Evolutionary conservation across 2,888 invertebrate genomes (phyloP).

Genomic region (Xylota sylvarum): DNA sequence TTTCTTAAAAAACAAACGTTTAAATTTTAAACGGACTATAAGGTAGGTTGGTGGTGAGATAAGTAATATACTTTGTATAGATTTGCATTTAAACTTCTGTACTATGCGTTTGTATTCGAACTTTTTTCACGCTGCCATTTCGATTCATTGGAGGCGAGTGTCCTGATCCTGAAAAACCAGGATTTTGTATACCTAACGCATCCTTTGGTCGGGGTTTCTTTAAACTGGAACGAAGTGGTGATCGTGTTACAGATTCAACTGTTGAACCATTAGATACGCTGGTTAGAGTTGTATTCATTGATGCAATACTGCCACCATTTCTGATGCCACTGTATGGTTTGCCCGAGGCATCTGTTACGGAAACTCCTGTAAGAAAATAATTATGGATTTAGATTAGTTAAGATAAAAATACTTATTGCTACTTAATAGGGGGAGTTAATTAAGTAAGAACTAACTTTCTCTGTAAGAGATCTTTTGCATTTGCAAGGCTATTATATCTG

Average conservation of each 20-base stretch:
- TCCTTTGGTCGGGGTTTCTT: slow-evolving; percentile 90
- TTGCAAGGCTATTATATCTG: no score
- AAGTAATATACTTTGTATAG: slow-evolving; percentile 55
- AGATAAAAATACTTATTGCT: not conserved
- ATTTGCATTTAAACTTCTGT: slow-evolving; percentile 90
- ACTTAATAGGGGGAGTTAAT: no score
- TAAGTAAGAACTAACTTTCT: no score
- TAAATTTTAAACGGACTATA: slow-evolving; percentile 73
- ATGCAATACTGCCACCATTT: slow-evolving; percentile 89
- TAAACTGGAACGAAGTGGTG: slow-evolving; percentile 91
- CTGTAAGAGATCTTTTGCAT: no score
- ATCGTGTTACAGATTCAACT: slow-evolving; percentile 86
- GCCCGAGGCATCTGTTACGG: slow-evolving; percentile 95
- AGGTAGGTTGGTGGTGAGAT: slow-evolving; percentile 75
- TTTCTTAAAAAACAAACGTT: slow-evolving; percentile 65
- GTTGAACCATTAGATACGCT: slow-evolving; percentile 86
- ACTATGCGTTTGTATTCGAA: slow-evolving; percentile 95
- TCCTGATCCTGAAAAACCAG: slow-evolving; percentile 89
- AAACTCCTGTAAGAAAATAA: slow-evolving; percentile 87
- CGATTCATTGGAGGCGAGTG: slow-evolving; percentile 93
- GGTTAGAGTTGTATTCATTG: slow-evolving; percentile 91
- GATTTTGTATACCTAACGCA: slow-evolving; percentile 94
- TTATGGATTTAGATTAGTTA: not conserved
- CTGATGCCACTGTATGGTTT: slow-evolving; percentile 91
- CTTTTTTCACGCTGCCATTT: slow-evolving; percentile 95